Evolutionary conservation across 2,797 vertebrate species (phyloP), one percentile per base, ranked within the genome.

Genomic region (Oreonectes daqikongensis): DNA sequence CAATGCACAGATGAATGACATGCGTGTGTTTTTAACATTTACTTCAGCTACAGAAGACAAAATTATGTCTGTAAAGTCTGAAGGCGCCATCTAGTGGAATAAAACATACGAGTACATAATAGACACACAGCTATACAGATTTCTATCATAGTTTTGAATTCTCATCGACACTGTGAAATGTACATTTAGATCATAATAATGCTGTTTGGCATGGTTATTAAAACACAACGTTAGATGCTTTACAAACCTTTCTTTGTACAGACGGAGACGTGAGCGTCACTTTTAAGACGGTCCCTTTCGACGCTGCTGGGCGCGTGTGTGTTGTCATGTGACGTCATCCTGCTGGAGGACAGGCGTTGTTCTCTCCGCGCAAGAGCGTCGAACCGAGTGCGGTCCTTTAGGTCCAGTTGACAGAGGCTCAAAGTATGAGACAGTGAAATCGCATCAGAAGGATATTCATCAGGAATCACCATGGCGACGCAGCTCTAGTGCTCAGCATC

Each of bases 301-400:
- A 52, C 40, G 26, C 10, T 46, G 50, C 30, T 48, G 40, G 46
- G 75, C 70, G 75, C 24, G 17, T 75, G 81, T 75, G 81, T 73
- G 84, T 40, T 66, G 74, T 72, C 84, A 55, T 81, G 80, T 81
- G 86, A 91, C 92, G 92, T 93, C 90, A 93, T 90, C 88, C 90
- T 87, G 88, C 87, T 82, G 79, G 69, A 71, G 73, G 73, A 82
- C 71, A 82, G 83, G 79, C 78, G 80, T 83, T 72, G 79, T 78
- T 81, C 77, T 87, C n/a, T 35, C 81, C 72, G 72, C 82, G 79
- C 79, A 59, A 32, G 64, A 40, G 4, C 46, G 20, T 32, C 38
- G 64, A 67, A 67, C 26, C 73, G 52, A 63, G 52, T 66, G 50
- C 38, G 26, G 64, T 57, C 40, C 15, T 59, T n/a, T 15, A 59